phyloP scores from a whole-genome alignment of 2,113 vertebrate genomes.

The Lamprotornis superbus region DNA sequence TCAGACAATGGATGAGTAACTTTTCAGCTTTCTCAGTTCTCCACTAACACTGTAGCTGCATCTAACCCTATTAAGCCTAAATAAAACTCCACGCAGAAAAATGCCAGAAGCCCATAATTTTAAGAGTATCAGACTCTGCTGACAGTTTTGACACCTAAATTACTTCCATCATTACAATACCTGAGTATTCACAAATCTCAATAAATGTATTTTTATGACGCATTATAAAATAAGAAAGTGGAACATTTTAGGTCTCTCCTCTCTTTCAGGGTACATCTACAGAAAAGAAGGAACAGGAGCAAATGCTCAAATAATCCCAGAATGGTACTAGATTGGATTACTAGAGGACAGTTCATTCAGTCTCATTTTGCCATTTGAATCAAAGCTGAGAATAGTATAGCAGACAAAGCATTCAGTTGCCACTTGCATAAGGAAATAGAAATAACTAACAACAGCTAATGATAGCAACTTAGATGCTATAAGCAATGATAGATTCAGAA shows the following conservation, averaged over 20 bases:
- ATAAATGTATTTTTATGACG: neutral
- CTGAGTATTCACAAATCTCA: neutral
- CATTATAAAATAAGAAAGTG: neutral
- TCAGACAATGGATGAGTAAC: neutral
- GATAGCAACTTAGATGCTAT: neutral
- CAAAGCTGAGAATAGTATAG: neutral
- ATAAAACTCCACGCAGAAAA: neutral
- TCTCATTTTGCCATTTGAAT: neutral
- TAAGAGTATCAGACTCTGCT: neutral
- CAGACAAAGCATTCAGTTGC: neutral
- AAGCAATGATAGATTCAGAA: neutral
- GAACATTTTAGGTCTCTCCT: neutral
- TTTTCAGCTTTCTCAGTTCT: neutral
- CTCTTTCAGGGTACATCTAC: neutral
- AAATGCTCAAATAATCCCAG: neutral
- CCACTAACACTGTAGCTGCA: neutral
- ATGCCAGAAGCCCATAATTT: neutral
- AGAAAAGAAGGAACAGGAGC: neutral
- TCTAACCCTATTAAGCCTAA: neutral
- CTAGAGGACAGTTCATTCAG: neutral
- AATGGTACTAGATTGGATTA: neutral
- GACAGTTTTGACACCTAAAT: neutral
- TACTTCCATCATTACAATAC: neutral
- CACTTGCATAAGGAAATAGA: neutral
- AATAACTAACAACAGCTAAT: neutral